Evolutionary conservation across 1,140 invertebrate species (phyloP).

Genomic region (Tetragnatha versicolor): DNA sequence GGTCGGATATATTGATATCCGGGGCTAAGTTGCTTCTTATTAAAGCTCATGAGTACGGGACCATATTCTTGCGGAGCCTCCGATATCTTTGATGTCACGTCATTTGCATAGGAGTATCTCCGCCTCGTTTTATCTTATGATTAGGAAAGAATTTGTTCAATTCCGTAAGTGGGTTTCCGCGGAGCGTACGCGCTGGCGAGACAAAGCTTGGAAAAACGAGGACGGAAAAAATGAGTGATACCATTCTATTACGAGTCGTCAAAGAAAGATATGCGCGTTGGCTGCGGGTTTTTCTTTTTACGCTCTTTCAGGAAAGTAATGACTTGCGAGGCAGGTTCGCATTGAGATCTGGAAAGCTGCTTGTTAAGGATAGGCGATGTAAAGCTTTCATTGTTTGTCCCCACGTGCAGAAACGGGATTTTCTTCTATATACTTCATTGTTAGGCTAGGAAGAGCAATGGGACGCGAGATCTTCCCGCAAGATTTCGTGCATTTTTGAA

Average conservation of each 20-base stretch:
- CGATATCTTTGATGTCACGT: conserved; percentile 33
- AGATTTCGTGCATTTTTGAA: conserved; percentile 28
- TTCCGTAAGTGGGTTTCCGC: conserved; percentile 18
- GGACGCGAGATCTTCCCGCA: conserved; percentile 11
- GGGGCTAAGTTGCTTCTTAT: conserved; percentile 31
- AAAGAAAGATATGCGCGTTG: conserved; percentile 27
- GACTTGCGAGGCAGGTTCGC: conserved; percentile 32
- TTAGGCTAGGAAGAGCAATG: background rate
- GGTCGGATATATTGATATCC: conserved; percentile 33
- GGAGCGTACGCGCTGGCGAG: background rate
- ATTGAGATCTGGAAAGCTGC: conserved; percentile 36
- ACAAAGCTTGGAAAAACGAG: background rate
- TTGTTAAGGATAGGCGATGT: conserved; percentile 31
- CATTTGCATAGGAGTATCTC: background rate
- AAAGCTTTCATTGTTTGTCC: conserved; percentile 40
- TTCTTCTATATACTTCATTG: conserved; percentile 28
- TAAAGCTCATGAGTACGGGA: conserved; percentile 31
- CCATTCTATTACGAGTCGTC: background rate
- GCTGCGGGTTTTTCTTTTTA: conserved; percentile 29
- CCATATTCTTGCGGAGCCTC: background rate
- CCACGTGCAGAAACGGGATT: conserved; percentile 21
- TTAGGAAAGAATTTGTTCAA: conserved; percentile 42
- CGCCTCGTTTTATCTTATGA: conserved; percentile 34
- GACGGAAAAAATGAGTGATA: conserved; percentile 24
- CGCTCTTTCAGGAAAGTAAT: conserved; percentile 31